Conservation (phyloP, 2,797 vertebrate genomes). For the Sebastes trivittatus region DNA sequence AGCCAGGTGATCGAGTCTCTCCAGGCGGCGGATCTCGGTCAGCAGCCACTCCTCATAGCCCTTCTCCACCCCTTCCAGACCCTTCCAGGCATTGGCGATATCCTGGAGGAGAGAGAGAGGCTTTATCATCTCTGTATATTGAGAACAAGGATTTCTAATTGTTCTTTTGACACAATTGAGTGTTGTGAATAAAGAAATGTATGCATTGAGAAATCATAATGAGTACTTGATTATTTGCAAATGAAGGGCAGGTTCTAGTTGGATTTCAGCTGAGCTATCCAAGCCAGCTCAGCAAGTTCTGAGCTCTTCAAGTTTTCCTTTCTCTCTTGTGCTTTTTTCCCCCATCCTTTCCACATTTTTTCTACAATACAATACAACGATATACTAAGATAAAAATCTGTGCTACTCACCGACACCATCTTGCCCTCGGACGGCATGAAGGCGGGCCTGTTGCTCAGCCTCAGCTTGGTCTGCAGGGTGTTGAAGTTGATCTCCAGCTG, state of each 20-base stretch:
- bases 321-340: neutral
- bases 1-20: slow-evolving; percentile 91
- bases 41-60: slow-evolving; percentile 94
- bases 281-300: neutral
- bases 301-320: neutral
- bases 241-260: neutral
- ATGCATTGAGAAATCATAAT: neutral
- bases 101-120: slow-evolving; percentile 75
- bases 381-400: neutral
- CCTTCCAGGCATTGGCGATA: slow-evolving; percentile 91
- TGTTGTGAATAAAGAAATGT: neutral
- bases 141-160: neutral
- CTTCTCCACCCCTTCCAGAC: slow-evolving; percentile 91
- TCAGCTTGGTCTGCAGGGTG: slow-evolving; percentile 96
- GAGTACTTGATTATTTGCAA: neutral
- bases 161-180: neutral
- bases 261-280: neutral
- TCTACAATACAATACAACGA: too few species aligned
- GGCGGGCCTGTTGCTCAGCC: slow-evolving; percentile 91
- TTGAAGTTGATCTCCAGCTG: slow-evolving; percentile 99
- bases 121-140: neutral
- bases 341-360: too few species aligned
- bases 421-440: slow-evolving; percentile 96
- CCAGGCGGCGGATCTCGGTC: slow-evolving; percentile 90
- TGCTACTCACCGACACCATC: slow-evolving; percentile 89